Conservation (phyloP, 2,113 vertebrate genomes). For the human (Homo sapiens) region DNA sequence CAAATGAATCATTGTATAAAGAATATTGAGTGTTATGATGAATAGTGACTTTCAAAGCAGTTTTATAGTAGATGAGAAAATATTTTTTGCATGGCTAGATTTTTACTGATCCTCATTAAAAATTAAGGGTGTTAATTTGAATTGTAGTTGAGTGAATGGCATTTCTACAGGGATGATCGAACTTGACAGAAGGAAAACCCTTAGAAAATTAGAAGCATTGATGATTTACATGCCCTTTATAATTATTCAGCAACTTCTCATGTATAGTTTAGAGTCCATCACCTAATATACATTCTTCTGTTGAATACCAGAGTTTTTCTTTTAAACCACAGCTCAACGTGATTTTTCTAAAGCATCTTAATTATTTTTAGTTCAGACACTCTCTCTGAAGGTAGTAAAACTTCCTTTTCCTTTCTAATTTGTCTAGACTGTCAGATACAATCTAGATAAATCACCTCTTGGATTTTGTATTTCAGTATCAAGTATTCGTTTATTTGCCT, state of each 20-base stretch:
- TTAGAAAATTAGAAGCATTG: neutral
- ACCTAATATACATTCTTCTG: neutral
- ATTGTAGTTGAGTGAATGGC: neutral
- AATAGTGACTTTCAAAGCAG: neutral
- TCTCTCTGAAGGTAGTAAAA: neutral
- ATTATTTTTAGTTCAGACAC: neutral
- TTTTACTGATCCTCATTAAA: conserved; percentile 25
- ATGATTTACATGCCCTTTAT: neutral
- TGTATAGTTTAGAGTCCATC: neutral
- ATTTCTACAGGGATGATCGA: neutral
- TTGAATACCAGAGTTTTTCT: neutral
- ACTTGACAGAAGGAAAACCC: neutral
- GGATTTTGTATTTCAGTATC: neutral
- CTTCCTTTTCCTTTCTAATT: neutral
- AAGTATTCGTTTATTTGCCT: neutral
- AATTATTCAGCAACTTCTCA: neutral
- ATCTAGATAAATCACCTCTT: neutral
- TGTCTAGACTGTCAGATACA: neutral
- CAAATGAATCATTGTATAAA: neutral
- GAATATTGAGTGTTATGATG: neutral
- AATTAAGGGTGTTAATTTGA: neutral
- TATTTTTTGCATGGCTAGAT: neutral
- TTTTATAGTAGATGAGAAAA: neutral
- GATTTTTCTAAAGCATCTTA: neutral
- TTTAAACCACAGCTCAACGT: neutral